Evolutionary conservation across 2,888 invertebrate species (phyloP).

Genomic region (Troides oblongomaculatus): DNA sequence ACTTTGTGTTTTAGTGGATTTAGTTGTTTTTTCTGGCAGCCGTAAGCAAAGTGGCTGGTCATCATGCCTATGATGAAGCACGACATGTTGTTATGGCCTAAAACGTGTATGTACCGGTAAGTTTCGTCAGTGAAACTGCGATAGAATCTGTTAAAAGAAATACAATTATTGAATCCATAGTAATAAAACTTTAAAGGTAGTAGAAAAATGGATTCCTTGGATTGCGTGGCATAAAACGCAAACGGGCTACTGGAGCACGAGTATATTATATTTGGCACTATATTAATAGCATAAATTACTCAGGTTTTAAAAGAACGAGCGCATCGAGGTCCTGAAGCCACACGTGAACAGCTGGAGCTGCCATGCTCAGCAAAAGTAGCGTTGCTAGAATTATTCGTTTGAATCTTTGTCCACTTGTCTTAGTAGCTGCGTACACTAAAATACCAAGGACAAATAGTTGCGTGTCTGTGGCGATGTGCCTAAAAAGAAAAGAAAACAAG

Average conservation of each 20-base stretch:
- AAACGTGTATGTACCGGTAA: conserved; percentile 48
- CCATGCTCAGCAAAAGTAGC: conserved; percentile 34
- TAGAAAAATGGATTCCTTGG: background rate
- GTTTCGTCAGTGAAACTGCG: conserved; percentile 39
- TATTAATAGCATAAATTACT: conserved; percentile 35
- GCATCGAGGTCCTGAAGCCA: conserved; percentile 43
- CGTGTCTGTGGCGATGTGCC: conserved; percentile 47
- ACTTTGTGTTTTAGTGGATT: conserved; percentile 36
- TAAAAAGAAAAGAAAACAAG: conserved; percentile 27
- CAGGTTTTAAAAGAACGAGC: conserved; percentile 40
- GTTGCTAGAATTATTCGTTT: conserved; percentile 21
- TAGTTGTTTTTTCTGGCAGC: conserved; percentile 38
- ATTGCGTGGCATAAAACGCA: background rate
- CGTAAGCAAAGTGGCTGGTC: conserved; percentile 44
- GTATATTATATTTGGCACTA: no score
- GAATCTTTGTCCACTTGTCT: conserved; percentile 19
- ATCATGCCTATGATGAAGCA: conserved; percentile 49
- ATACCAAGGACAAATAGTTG: conserved; percentile 42
- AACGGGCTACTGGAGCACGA: background rate
- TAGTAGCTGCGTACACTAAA: conserved; percentile 32
- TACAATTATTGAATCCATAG: background rate
- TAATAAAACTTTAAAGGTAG: background rate
- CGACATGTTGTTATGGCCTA: conserved; percentile 52
- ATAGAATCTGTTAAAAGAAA: conserved; percentile 35
- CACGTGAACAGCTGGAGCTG: conserved; percentile 38